phyloP scores from a whole-genome alignment of 2,888 invertebrate species.

The Steromphala cineraria region DNA sequence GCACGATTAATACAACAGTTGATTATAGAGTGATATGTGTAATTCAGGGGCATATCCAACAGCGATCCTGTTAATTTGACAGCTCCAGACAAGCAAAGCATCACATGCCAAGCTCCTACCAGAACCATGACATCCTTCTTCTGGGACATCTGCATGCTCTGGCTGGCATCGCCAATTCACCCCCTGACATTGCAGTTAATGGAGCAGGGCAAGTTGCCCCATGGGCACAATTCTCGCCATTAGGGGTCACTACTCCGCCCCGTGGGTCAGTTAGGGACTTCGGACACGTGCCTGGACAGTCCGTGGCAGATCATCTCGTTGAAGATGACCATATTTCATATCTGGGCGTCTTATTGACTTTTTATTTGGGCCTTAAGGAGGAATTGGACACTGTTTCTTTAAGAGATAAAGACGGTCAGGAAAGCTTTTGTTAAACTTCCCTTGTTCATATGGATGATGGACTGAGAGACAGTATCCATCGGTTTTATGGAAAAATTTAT shows the following conservation, averaged over 20 bases:
- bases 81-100: slow-evolving; percentile 2
- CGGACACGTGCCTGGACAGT: not conserved
- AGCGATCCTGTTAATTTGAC: not conserved
- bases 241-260: not conserved
- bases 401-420: not conserved
- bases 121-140: not conserved
- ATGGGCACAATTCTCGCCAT: not conserved
- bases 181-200: slow-evolving; percentile 3
- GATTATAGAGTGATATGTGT: not conserved
- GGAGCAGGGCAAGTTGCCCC: not conserved
- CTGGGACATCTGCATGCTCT: not conserved
- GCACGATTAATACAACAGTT: not conserved
- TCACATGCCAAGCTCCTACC: not conserved
- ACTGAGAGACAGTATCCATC: too few species aligned
- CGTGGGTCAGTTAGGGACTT: not conserved
- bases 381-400: slow-evolving; percentile 8
- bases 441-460: too few species aligned
- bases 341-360: not conserved
- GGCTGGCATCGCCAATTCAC: not conserved
- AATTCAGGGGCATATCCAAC: not conserved
- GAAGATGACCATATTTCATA: not conserved
- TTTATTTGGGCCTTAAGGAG: not conserved
- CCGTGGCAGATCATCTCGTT: not conserved
- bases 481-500: too few species aligned
- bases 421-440: too few species aligned